Evolutionary conservation across 2,113 vertebrate genomes (phyloP).

Genomic region (Odocoileus hemionus): DNA sequence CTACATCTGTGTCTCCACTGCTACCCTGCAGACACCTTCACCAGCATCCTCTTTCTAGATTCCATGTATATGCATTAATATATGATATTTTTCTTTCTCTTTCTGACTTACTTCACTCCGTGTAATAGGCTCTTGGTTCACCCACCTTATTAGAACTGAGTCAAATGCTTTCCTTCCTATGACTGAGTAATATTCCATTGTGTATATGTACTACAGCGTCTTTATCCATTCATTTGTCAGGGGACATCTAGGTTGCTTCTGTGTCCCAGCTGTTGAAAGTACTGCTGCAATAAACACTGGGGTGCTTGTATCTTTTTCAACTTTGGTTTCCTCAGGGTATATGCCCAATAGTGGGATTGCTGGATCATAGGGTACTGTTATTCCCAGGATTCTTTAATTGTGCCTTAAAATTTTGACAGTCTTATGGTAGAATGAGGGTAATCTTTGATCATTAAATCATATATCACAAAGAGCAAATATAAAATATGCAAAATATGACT

Average conservation of each 20-base stretch:
- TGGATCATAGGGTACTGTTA: not conserved
- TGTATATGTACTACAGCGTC: not conserved
- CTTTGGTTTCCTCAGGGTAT: not conserved
- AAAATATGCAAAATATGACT: not conserved
- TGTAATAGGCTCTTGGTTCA: not conserved
- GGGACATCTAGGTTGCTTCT: not conserved
- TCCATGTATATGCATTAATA: not conserved
- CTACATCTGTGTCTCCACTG: not conserved
- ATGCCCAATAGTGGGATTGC: not conserved
- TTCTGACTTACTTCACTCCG: not conserved
- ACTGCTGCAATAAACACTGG: not conserved
- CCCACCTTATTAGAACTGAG: not conserved
- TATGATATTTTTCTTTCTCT: not conserved
- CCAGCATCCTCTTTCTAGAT: not conserved
- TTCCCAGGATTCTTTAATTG: not conserved
- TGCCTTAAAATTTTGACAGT: not conserved
- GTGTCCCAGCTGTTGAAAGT: not conserved
- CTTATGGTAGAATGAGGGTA: not conserved
- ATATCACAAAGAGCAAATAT: not conserved
- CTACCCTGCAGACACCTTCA: not conserved
- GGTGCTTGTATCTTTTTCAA: not conserved
- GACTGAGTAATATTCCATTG: not conserved
- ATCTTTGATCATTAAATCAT: not conserved
- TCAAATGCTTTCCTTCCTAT: not conserved
- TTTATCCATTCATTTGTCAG: not conserved